Percentiles rank a stretch among this genome's conserved stretches.
Conservation (phyloP, 1,140 invertebrate species). For the Mamestra configurata region DNA sequence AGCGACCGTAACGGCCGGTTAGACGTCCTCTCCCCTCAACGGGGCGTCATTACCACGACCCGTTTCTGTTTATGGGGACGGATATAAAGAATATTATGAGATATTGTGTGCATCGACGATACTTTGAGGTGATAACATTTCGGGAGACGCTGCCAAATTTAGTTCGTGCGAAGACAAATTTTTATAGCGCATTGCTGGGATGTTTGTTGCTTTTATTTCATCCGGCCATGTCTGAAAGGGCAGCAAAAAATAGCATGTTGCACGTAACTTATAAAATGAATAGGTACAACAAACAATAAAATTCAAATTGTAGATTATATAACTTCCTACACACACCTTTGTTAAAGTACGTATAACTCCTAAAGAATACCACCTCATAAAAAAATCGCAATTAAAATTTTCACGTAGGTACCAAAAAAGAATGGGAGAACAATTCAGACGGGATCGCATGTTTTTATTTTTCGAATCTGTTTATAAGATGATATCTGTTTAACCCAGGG, state of each 20-base stretch:
- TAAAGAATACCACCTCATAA: background rate
- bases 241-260: conserved; percentile 25
- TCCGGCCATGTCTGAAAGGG: conserved; percentile 12
- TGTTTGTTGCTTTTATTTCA: conserved; percentile 50
- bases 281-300: background rate
- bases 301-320: background rate
- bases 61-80: conserved; percentile 85
- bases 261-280: conserved; percentile 4
- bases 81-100: conserved; percentile 87
- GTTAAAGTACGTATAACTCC: no score
- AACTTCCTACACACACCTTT: background rate
- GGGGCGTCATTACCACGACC: conserved; percentile 81
- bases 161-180: conserved; percentile 71
- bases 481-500: conserved; percentile 70
- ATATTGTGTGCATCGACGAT: conserved; percentile 83
- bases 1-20: conserved; percentile 82
- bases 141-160: conserved; percentile 69
- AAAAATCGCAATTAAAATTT: conserved; percentile 40
- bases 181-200: conserved; percentile 60
- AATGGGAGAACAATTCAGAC: conserved; percentile 46
- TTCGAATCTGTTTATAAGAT: conserved; percentile 64
- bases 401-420: conserved; percentile 26
- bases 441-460: conserved; percentile 56
- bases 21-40: conserved; percentile 76
- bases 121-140: conserved; percentile 83